phyloP scores from a whole-genome alignment of 2,888 invertebrate species.

The Trachelus stipa region DNA sequence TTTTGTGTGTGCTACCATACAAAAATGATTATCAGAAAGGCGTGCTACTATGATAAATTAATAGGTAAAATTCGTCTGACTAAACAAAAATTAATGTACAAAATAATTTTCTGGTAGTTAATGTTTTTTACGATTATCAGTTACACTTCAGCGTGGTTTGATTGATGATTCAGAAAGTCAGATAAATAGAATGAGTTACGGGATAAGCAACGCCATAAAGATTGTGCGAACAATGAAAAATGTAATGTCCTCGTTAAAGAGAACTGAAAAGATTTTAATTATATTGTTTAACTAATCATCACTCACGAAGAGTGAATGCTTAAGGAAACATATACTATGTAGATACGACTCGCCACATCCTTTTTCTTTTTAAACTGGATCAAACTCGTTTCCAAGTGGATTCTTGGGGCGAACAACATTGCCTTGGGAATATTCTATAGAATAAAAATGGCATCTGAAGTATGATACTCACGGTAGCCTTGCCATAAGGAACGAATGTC shows the following conservation, averaged over 20 bases:
- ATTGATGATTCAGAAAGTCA: neutral
- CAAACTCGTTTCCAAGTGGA: neutral
- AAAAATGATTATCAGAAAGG: neutral
- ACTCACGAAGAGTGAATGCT: neutral
- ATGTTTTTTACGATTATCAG: neutral
- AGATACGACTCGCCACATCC: neutral
- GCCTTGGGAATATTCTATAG: neutral
- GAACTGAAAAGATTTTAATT: neutral
- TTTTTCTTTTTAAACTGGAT: neutral
- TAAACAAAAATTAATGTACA: neutral
- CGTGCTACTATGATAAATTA: neutral
- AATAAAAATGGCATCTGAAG: neutral
- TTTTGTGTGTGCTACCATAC: neutral
- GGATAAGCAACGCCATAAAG: neutral
- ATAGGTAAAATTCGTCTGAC: neutral
- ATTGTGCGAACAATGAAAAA: neutral
- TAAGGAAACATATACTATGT: neutral
- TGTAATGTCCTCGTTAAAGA: neutral
- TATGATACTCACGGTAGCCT: slow-evolving; percentile 52
- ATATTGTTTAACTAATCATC: neutral
- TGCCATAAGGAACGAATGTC: slow-evolving; percentile 69
- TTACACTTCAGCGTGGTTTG: neutral
- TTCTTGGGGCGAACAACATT: neutral
- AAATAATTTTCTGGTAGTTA: neutral
- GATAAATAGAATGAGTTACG: neutral